phyloP scores from a whole-genome alignment of 2,113 vertebrate genomes.

The Sardina pilchardus region DNA sequence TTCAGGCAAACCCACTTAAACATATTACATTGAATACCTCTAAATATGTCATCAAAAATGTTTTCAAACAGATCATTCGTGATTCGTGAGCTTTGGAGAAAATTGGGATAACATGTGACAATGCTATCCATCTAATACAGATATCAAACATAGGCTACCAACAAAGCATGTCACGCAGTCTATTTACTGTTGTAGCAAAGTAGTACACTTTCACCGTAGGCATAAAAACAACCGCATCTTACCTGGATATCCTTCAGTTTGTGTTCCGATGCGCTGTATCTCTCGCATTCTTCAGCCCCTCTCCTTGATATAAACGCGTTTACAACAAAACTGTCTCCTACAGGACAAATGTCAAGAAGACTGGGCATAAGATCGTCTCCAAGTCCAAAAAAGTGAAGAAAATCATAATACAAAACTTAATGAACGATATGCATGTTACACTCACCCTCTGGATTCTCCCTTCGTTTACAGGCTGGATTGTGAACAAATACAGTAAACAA shows the following conservation, averaged over 20 bases:
- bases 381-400: background rate
- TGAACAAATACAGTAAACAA: slow-evolving; percentile 31
- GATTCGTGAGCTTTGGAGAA: background rate
- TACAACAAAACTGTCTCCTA: slow-evolving; percentile 79
- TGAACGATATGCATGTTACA: background rate
- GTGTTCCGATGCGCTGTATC: slow-evolving; percentile 63
- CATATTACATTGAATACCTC: background rate
- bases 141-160: background rate
- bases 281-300: slow-evolving; percentile 73
- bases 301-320: slow-evolving; percentile 71
- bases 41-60: background rate
- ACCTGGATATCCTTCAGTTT: slow-evolving; percentile 72
- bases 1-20: background rate
- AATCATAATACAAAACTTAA: background rate
- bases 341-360: slow-evolving; percentile 20
- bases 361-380: background rate
- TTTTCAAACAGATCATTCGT: background rate
- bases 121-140: background rate
- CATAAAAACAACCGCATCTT: slow-evolving; percentile 31
- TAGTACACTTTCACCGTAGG: background rate
- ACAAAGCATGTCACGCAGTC: background rate
- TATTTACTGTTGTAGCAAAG: background rate
- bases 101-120: background rate
- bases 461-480: slow-evolving; percentile 71
- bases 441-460: slow-evolving; percentile 80